Evolutionary conservation across 2,113 vertebrate genomes (phyloP).

Genomic region (Prunella fulvescens): DNA sequence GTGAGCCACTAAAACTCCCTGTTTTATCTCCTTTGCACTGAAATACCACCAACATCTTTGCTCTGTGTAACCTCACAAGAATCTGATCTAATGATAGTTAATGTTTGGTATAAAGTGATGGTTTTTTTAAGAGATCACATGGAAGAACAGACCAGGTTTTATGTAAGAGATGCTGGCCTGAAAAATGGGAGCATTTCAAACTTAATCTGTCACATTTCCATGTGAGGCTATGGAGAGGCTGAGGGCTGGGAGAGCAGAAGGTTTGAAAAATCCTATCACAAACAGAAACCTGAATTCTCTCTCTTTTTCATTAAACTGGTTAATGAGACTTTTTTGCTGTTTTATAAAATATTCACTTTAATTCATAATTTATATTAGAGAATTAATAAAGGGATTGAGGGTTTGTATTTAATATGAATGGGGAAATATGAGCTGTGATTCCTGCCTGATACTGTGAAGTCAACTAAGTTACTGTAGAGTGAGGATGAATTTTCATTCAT

Average conservation of each 20-base stretch:
- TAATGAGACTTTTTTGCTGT: background rate
- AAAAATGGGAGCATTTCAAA: background rate
- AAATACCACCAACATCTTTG: background rate
- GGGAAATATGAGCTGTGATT: background rate
- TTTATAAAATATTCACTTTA: background rate
- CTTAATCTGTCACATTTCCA: background rate
- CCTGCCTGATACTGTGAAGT: background rate
- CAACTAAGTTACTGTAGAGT: background rate
- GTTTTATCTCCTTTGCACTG: background rate
- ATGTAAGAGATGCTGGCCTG: background rate
- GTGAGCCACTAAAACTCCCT: background rate
- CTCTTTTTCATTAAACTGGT: background rate
- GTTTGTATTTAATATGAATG: background rate
- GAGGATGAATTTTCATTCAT: slow-evolving; percentile 18
- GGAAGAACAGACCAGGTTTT: background rate
- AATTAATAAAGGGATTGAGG: background rate
- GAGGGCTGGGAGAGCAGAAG: background rate
- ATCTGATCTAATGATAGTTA: background rate
- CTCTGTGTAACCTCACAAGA: background rate
- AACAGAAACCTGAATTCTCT: background rate
- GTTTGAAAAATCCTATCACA: background rate
- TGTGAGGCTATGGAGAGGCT: background rate
- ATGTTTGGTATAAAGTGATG: background rate
- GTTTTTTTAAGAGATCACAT: background rate
- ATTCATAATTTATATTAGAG: background rate